A percentile compares a stretch with the other conserved stretches of the same genome.
phyloP scores from a whole-genome alignment of 30 jellyfish, hydroid and myxozoan genomes.

The Aurelia sp. region DNA sequence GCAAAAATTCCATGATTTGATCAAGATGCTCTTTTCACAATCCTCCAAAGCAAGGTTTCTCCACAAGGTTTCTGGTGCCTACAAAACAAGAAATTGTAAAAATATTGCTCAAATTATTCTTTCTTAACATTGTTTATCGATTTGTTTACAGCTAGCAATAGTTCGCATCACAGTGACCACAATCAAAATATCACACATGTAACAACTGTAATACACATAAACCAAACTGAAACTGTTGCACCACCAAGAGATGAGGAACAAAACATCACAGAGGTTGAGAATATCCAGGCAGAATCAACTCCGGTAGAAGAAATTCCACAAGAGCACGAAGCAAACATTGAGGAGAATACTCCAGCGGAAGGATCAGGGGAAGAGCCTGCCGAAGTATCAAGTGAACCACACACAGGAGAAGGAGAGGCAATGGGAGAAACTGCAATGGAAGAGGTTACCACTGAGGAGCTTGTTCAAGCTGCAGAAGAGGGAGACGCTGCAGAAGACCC shows the following conservation, averaged over 20 bases:
- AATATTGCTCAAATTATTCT: no score
- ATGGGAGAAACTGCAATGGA: slow-evolving; percentile 1
- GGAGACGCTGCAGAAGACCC: slow-evolving; percentile 19
- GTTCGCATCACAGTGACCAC: slow-evolving; percentile 35
- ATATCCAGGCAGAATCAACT: neutral
- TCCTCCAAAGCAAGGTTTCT: no score
- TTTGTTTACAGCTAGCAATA: neutral
- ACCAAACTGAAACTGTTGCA: neutral
- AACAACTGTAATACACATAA: slow-evolving; percentile 28
- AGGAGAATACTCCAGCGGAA: neutral
- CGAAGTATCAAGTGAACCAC: neutral
- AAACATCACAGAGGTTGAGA: slow-evolving; percentile 32
- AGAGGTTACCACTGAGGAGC: slow-evolving; percentile 17
- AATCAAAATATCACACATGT: slow-evolving; percentile 16
- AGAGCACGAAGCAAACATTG: neutral
- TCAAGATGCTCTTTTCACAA: no score
- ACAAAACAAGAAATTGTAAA: no score
- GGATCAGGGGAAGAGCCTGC: neutral
- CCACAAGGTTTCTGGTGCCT: no score
- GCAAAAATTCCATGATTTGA: no score
- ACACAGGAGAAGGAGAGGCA: neutral
- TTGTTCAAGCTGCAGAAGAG: slow-evolving; percentile 1
- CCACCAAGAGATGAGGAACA: slow-evolving; percentile 5
- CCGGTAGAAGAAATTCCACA: neutral
- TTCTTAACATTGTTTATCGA: no score